A percentile compares a stretch with the other conserved stretches of the same genome.
Conservation (phyloP, 1,140 invertebrate species). For the Uloborus diversus region DNA sequence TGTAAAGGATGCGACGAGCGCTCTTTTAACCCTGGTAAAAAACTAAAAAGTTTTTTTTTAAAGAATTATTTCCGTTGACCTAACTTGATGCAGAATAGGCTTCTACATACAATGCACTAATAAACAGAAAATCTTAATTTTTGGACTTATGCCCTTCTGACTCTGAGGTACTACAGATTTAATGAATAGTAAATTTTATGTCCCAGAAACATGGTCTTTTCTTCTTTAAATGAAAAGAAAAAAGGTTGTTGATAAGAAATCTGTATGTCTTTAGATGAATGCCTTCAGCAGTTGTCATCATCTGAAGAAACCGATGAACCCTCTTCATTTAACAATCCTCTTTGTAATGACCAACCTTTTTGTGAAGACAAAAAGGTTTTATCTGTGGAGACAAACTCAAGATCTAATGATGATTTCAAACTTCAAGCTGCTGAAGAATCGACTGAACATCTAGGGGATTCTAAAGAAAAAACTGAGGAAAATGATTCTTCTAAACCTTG, state of each 20-base stretch:
- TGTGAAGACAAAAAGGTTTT: background rate
- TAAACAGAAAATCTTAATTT: too few relatives aligned
- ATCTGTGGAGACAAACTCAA: slow-evolving; percentile 4
- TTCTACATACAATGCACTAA: too few relatives aligned
- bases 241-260: background rate
- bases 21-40: too few relatives aligned
- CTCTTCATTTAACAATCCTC: background rate
- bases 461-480: slow-evolving; percentile 25
- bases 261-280: slow-evolving; percentile 12
- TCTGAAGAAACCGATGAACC: slow-evolving; percentile 49
- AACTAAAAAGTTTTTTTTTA: too few relatives aligned
- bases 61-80: too few relatives aligned
- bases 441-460: background rate
- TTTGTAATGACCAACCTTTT: background rate
- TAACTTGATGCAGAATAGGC: too few relatives aligned
- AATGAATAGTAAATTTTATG: too few relatives aligned
- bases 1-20: too few relatives aligned
- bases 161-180: too few relatives aligned
- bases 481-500: background rate
- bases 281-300: slow-evolving; percentile 25
- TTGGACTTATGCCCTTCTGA: too few relatives aligned
- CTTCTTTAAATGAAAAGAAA: background rate
- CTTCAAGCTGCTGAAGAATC: background rate
- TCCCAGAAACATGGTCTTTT: too few relatives aligned
- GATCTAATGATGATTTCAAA: slow-evolving; percentile 31